phyloP scores from a whole-genome alignment of 1,140 invertebrate species.

The Zaprionus africanus region DNA sequence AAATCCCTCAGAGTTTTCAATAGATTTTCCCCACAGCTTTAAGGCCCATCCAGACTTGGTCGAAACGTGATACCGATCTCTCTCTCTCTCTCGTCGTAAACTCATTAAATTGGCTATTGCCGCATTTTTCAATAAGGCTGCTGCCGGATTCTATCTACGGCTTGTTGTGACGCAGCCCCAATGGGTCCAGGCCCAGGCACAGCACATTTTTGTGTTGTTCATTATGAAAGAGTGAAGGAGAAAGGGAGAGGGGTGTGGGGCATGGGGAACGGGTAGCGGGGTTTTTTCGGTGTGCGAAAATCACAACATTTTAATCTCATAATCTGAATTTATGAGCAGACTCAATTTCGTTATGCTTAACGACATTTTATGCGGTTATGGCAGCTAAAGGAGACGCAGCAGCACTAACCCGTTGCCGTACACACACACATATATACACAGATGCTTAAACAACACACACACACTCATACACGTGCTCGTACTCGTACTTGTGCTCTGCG shows the following conservation, averaged over 20 bases:
- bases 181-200: background rate
- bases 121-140: constrained; percentile 60
- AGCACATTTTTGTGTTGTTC: constrained; percentile 45
- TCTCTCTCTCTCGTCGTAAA: constrained; percentile 25
- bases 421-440: background rate
- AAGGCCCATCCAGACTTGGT: constrained; percentile 3
- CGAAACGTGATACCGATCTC: background rate
- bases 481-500: constrained; percentile 40
- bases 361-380: constrained; percentile 82
- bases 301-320: constrained; percentile 83
- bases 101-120: constrained; percentile 48
- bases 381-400: constrained; percentile 54
- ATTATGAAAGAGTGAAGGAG: constrained; percentile 45
- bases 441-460: background rate
- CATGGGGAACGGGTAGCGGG: background rate
- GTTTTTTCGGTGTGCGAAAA: constrained; percentile 60
- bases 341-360: constrained; percentile 83
- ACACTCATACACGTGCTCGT: constrained; percentile 20
- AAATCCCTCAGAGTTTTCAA: constrained; percentile 12
- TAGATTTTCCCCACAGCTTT: constrained; percentile 36
- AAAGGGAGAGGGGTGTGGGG: background rate
- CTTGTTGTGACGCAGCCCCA: background rate
- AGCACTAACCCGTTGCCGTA: constrained; percentile 19
- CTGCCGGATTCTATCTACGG: background rate
- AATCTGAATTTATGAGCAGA: constrained; percentile 83